Evolutionary conservation across 2,888 invertebrate genomes (phyloP).

Genomic region (Tethea ocularis): DNA sequence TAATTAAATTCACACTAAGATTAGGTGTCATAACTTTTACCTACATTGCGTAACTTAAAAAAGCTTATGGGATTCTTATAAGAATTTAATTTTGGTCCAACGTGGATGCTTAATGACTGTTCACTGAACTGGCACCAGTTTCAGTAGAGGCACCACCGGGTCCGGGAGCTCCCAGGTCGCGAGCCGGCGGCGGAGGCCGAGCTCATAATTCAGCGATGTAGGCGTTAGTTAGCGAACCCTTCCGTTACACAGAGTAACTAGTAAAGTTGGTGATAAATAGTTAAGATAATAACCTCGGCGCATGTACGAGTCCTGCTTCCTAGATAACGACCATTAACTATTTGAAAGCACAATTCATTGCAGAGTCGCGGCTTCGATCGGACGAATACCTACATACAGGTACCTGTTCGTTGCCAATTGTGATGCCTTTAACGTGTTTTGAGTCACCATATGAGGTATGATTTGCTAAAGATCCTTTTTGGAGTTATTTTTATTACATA

Average conservation of each 20-base stretch:
- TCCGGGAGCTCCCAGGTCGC: neutral
- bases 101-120: neutral
- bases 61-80: neutral
- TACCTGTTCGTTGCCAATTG: neutral
- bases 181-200: neutral
- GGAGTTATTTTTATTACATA: neutral
- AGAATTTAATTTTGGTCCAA: neutral
- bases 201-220: conserved; percentile 1
- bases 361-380: neutral
- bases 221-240: conserved; percentile 4
- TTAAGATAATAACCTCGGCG: conserved; percentile 1
- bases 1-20: conserved; percentile 1
- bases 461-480: neutral
- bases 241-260: conserved; percentile 1
- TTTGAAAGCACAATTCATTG: conserved; percentile 1
- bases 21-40: neutral
- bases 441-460: neutral
- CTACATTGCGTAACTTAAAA: neutral
- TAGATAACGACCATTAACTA: conserved; percentile 5
- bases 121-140: neutral
- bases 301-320: conserved; percentile 5
- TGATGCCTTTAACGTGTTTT: conserved; percentile 1
- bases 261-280: conserved; percentile 2
- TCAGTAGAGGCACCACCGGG: neutral
- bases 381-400: too few relatives aligned